Base-by-base conservation (phyloP, 2,888 invertebrate species). In the Hypolimnas misippus region DNA sequence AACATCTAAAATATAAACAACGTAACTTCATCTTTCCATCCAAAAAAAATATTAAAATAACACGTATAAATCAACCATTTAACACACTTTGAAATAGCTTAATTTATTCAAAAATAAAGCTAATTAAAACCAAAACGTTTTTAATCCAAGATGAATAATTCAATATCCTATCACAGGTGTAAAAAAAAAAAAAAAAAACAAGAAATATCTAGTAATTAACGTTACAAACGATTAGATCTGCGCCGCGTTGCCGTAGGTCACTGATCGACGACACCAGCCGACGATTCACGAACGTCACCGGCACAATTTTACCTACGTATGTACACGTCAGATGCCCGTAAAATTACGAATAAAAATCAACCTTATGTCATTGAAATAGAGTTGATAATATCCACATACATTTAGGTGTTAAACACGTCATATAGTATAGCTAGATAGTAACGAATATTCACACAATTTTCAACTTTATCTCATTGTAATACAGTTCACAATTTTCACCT, bases 211-310 rank as follows among this genome's bases (percentile, higher is more conserved):
- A 50, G 46, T 55, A 58, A 65, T 65, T 55, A 62, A 58, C 61
- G 62, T 62, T 66, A 49, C 21, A 53, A 56, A 19, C 64, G 61
- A 64, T 69, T 64, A 70, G n/a, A n/a, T n/a, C n/a, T n/a, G 29
- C 52, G 46, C 44, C 56, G 59, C 73, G 76, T 81, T 82, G 75
- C 68, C 82, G 77, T 84, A 85, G 87, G 87, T 87, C 87, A 86
- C 77, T 87, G 78, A 69, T 68, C 76, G 76, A 72, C 79, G 76
- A 72, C 49, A 38, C 35, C 38, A 31, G 33, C 56, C 66, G 63
- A 63, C 21, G 35, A 31, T 29, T 31, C 35, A 57, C 82, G 85
- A 83, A 68, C 69, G 67, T 68, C 67, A 60, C 78, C 14, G 29
- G 4, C 29, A 29, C 49, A 29, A 60, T 29, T 60, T 61, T 50